Evolutionary conservation across 2,113 vertebrate species (phyloP).

Genomic region (Dicaeum eximium): DNA sequence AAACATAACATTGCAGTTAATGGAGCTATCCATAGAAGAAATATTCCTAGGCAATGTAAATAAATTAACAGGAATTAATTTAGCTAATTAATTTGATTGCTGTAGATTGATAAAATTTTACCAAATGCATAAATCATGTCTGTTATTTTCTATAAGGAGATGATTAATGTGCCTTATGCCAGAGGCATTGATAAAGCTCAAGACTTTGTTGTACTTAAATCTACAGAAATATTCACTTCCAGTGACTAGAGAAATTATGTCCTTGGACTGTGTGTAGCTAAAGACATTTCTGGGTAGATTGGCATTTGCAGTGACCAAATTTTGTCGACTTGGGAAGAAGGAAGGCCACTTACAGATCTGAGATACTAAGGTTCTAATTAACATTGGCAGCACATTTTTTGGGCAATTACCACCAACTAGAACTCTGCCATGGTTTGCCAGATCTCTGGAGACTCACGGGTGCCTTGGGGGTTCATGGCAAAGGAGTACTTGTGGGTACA

Average conservation of each 20-base stretch:
- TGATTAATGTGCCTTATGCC: conserved; percentile 11
- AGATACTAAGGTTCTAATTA: not conserved
- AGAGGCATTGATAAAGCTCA: not conserved
- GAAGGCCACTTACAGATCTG: not conserved
- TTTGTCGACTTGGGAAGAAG: not conserved
- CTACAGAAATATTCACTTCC: not conserved
- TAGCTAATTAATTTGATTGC: conserved; percentile 61
- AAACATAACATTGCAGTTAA: not conserved
- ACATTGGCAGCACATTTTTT: not conserved
- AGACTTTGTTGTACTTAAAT: not conserved
- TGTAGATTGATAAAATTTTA: conserved; percentile 33
- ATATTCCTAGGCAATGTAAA: conserved; percentile 27
- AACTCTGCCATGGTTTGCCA: not conserved
- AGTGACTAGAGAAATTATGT: not conserved
- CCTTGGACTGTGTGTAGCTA: not conserved
- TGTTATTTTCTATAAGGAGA: not conserved
- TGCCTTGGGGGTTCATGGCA: not conserved
- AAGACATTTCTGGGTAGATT: not conserved
- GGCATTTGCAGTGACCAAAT: not conserved
- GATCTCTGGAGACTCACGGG: not conserved
- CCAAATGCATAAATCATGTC: conserved; percentile 24
- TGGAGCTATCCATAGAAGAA: not conserved
- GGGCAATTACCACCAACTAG: not conserved
- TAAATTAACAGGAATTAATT: conserved; percentile 43
- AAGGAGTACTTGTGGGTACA: not conserved